A percentile compares a stretch with the other conserved stretches of the same genome.
Conservation (phyloP, 2,113 vertebrate genomes). For the Recurvirostra avosetta region DNA sequence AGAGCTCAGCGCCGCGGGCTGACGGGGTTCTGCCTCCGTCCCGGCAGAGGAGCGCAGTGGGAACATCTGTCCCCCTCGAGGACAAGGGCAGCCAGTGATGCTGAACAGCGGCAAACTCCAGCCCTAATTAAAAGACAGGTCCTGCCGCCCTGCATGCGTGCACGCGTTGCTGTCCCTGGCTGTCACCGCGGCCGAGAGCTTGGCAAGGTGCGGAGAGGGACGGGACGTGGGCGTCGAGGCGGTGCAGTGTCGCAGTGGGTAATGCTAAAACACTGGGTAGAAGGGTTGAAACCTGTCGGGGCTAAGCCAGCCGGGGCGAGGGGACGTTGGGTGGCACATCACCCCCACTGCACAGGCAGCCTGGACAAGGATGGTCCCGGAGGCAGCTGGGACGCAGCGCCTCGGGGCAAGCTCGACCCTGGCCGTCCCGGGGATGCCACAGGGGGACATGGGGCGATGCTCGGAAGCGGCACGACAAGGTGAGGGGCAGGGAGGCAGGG, state of each 20-base stretch:
- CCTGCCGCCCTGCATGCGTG: too few species aligned
- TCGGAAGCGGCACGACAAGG: not conserved
- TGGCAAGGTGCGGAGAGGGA: accelerated
- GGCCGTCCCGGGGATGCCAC: accelerated
- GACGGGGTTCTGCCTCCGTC: not conserved
- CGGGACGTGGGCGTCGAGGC: accelerated
- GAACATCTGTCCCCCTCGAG: not conserved
- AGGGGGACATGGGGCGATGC: accelerated
- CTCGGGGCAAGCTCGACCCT: not conserved
- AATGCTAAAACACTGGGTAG: not conserved
- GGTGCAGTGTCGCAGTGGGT: accelerated
- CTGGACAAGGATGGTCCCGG: not conserved
- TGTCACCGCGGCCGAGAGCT: accelerated
- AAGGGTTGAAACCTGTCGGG: not conserved
- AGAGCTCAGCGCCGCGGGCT: accelerated
- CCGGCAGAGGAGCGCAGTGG: not conserved
- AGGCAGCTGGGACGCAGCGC: not conserved
- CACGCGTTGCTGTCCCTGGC: accelerated
- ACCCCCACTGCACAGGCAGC: not conserved
- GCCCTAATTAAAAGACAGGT: not conserved
- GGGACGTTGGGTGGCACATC: not conserved
- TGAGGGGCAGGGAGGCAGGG: not conserved
- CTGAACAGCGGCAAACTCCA: not conserved
- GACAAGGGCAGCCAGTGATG: not conserved
- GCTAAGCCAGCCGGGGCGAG: not conserved